Conservation (phyloP, 2,113 vertebrate species). For the Gasterosteus nipponicus region DNA sequence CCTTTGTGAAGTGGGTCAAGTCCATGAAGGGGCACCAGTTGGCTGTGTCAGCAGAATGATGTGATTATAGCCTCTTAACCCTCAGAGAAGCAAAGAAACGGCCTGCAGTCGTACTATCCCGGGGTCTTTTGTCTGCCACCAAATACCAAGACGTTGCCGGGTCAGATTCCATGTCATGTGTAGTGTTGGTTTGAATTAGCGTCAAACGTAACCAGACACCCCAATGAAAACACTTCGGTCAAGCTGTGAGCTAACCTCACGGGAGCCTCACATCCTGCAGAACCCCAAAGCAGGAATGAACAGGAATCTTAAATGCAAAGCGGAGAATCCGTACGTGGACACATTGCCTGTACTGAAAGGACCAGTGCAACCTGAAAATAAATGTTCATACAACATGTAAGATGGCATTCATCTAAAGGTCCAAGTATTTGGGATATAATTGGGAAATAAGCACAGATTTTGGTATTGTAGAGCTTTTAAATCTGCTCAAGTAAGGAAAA, state of each 20-base stretch:
- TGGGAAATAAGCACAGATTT: not conserved
- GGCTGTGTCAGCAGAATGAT: slow-evolving; percentile 63
- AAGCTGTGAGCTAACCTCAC: slow-evolving; percentile 16
- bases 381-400: not conserved
- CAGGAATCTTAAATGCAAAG: not conserved
- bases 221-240: slow-evolving; percentile 23
- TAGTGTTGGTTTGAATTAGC: slow-evolving; percentile 61
- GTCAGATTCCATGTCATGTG: slow-evolving; percentile 49
- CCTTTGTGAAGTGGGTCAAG: slow-evolving; percentile 68
- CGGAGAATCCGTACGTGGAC: slow-evolving; percentile 1
- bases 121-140: slow-evolving; percentile 52
- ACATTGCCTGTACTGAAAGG: slow-evolving; percentile 24
- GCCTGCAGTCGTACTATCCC: slow-evolving; percentile 33
- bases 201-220: slow-evolving; percentile 40
- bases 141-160: slow-evolving; percentile 54
- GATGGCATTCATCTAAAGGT: not conserved
- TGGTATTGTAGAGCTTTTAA: not conserved
- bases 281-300: not conserved
- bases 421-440: not conserved
- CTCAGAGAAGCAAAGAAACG: slow-evolving; percentile 28
- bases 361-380: not conserved
- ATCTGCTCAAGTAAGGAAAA: not conserved
- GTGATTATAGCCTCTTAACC: slow-evolving; percentile 68
- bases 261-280: slow-evolving; percentile 31
- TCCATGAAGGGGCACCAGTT: slow-evolving; percentile 50